A percentile compares a stretch with the other conserved stretches of the same genome.
These are phyloP conservation scores for Microhierax caerulescens DNA, from an alignment of 2,797 vertebrate species.

Conservation along the genomic window DNA sequence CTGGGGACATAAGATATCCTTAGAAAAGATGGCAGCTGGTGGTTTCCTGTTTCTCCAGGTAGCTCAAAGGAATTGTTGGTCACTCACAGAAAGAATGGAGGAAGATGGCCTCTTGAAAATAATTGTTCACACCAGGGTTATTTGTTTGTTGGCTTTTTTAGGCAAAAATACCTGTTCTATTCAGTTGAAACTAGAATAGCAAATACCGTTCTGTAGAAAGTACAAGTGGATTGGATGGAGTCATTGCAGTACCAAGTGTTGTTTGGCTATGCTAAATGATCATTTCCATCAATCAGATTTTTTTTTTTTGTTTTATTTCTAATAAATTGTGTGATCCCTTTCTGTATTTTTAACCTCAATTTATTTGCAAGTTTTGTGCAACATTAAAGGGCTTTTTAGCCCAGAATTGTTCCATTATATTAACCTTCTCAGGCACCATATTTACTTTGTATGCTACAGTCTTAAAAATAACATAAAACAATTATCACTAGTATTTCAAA, in stretches of 20 bases:
- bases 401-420: neutral
- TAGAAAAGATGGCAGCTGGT: neutral
- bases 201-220: neutral
- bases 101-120: neutral
- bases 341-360: neutral
- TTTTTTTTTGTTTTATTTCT: neutral
- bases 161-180: neutral
- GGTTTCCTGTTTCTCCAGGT: neutral
- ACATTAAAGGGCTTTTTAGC: neutral
- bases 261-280: neutral
- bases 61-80: neutral
- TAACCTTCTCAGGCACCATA: neutral
- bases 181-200: neutral
- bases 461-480: neutral
- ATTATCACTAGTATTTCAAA: neutral
- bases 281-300: neutral
- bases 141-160: neutral
- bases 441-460: neutral
- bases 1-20: neutral
- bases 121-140: neutral
- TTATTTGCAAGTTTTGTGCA: neutral
- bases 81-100: neutral
- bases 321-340: neutral
- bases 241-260: neutral
- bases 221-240: neutral